A percentile compares a stretch with the other conserved stretches of the same genome.
Conservation (phyloP, 2,888 invertebrate species). For the Sympetrum striolatum region DNA sequence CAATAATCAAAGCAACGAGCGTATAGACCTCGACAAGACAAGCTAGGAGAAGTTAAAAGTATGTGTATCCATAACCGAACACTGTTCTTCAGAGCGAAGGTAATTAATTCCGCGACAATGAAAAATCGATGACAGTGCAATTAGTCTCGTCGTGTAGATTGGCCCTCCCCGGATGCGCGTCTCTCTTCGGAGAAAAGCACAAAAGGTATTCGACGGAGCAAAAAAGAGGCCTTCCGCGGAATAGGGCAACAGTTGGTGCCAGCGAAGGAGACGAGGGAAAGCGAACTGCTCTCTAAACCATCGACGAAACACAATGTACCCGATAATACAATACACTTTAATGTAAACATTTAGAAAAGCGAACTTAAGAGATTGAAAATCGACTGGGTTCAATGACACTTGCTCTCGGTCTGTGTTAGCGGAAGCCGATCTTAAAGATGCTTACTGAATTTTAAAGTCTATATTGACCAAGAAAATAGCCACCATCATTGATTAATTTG, state of each 20-base stretch:
- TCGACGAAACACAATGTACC: not conserved
- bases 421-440: no score
- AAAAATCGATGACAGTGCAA: not conserved
- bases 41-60: no score
- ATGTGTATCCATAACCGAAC: no score
- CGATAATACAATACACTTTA: not conserved
- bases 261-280: not conserved
- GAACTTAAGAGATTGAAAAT: no score
- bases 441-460: no score
- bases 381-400: no score
- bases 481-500: no score
- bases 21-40: no score
- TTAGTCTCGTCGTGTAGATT: conserved; percentile 54
- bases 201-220: not conserved
- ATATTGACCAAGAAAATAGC: no score
- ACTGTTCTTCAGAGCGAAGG: not conserved
- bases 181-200: not conserved
- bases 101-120: not conserved
- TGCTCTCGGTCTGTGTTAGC: no score
- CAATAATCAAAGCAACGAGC: no score
- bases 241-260: not conserved
- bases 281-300: not conserved
- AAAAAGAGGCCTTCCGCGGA: not conserved
- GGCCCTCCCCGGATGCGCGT: conserved; percentile 49
- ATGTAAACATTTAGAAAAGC: no score